Conservation (phyloP, 2,797 vertebrate species). For the Cryptoprocta ferox region DNA sequence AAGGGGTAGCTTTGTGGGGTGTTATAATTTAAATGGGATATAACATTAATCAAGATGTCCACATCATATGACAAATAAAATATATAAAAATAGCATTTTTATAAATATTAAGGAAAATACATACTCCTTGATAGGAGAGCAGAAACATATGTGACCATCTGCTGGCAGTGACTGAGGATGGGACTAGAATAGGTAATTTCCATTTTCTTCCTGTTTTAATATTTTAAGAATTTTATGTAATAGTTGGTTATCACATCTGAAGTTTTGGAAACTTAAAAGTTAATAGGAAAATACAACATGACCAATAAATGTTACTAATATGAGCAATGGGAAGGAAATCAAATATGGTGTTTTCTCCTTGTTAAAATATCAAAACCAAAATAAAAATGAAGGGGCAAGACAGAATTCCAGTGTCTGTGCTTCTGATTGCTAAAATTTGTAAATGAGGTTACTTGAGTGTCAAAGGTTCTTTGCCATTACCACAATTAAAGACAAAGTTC, state of each 20-base stretch:
- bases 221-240: neutral
- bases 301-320: neutral
- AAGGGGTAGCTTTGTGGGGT: neutral
- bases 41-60: neutral
- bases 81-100: neutral
- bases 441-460: neutral
- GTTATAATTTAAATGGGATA: neutral
- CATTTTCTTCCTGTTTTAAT: slow-evolving; percentile 29
- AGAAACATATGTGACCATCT: neutral
- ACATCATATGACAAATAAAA: neutral
- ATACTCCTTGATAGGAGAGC: neutral
- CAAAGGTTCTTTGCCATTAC: neutral
- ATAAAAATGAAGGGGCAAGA: neutral
- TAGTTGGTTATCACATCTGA: slow-evolving; percentile 3
- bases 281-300: slow-evolving; percentile 5
- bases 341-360: neutral
- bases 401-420: neutral
- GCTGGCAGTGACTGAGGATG: neutral
- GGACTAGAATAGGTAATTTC: neutral
- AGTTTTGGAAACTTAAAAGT: neutral
- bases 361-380: neutral
- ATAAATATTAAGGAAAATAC: neutral
- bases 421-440: neutral
- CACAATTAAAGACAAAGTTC: neutral
- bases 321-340: neutral